Percentiles rank a stretch among this genome's conserved stretches.
Conservation (phyloP, 1,140 invertebrate genomes). For the Papilio machaon region DNA sequence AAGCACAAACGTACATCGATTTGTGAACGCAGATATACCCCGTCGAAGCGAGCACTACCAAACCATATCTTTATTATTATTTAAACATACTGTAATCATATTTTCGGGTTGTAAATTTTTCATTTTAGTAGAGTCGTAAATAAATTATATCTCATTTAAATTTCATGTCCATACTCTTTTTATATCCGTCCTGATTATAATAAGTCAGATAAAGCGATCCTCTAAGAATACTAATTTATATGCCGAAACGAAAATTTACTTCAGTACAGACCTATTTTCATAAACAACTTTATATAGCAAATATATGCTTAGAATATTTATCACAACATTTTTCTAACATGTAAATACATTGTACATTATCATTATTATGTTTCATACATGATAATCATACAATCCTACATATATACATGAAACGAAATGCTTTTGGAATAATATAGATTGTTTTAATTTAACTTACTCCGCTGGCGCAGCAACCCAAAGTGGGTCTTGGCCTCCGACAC, state of each 20-base stretch:
- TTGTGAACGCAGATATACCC: too few species aligned
- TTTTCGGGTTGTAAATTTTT: not conserved
- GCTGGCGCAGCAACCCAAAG: too few species aligned
- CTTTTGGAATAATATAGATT: too few species aligned
- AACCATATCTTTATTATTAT: too few species aligned
- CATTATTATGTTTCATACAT: not conserved
- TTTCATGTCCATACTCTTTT: not conserved
- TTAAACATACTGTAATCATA: too few species aligned
- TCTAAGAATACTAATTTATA: conserved; percentile 20
- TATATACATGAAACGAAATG: not conserved
- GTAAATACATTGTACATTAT: not conserved
- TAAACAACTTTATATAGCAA: conserved; percentile 14
- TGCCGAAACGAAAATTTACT: not conserved
- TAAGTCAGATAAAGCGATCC: not conserved
- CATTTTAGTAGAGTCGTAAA: not conserved
- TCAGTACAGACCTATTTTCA: not conserved
- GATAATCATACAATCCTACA: not conserved
- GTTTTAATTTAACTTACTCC: too few species aligned
- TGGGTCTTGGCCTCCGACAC: too few species aligned
- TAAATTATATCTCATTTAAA: not conserved
- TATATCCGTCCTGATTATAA: not conserved
- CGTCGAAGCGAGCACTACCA: too few species aligned
- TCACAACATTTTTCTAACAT: not conserved
- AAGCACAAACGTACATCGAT: too few species aligned
- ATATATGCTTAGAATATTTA: conserved; percentile 9